phyloP scores from a whole-genome alignment of 1,140 invertebrate species.

The Limonius californicus region DNA sequence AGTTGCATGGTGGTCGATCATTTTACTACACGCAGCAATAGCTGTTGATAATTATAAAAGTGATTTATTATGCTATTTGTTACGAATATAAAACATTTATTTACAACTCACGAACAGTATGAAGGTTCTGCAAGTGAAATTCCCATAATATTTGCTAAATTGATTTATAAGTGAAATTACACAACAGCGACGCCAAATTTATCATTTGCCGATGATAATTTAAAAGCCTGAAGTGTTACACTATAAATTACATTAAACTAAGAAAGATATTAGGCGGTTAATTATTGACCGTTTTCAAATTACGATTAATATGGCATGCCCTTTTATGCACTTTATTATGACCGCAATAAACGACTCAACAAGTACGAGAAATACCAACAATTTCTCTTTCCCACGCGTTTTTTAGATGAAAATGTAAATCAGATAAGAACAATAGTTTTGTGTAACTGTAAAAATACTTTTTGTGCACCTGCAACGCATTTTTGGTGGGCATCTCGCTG shows the following conservation, averaged over 20 bases:
- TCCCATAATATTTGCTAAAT: not conserved
- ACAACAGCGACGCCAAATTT: not conserved
- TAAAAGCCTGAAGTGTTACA: not conserved
- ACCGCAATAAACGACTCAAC: not conserved
- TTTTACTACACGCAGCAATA: not conserved
- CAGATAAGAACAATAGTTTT: constrained; percentile 15
- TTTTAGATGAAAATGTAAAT: constrained; percentile 7
- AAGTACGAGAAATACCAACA: constrained; percentile 4
- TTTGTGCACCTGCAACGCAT: constrained; percentile 13
- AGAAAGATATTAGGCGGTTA: constrained; percentile 10
- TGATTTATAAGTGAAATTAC: constrained; percentile 13
- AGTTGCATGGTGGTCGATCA: not conserved
- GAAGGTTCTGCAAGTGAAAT: constrained; percentile 13
- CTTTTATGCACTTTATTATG: not conserved
- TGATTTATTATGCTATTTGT: constrained; percentile 10
- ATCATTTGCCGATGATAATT: constrained; percentile 1
- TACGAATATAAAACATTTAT: constrained; percentile 9
- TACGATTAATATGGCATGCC: not conserved
- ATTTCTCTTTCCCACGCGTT: constrained; percentile 13
- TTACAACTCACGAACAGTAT: constrained; percentile 5
- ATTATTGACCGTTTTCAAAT: not conserved
- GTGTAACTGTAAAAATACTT: constrained; percentile 13
- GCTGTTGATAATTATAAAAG: not conserved
- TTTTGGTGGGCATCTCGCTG: constrained; percentile 8
- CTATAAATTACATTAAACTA: not conserved